Evolutionary conservation across 2,113 vertebrate genomes (phyloP), one percentile per base, ranked within the genome.

Genomic region (Procavia capensis): DNA sequence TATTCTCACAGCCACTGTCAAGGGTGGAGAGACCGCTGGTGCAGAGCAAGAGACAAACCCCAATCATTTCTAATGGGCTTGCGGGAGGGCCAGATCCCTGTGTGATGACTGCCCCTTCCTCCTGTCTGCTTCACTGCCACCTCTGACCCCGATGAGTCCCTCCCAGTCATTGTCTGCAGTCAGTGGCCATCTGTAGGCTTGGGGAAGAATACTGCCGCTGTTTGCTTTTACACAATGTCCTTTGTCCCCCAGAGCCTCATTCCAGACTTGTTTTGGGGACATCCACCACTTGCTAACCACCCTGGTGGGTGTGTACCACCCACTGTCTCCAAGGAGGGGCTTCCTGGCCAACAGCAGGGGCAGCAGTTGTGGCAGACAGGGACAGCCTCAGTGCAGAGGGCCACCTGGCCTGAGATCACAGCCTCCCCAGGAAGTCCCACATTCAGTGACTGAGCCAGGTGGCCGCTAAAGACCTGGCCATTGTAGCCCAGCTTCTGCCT

Each of bases 1-100:
- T 31, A 14, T 19, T 57, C 75, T 54, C 2, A 0, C 2, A 5
- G 3, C 50, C 61, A 16, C 2, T 0, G 0, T 27, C 29, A 0
- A 11, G 29, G 24, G 31, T 31, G 31, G 57, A 9, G 22, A 17
- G 11, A 4, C 0, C 1, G 76, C 36, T 7, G 24, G 0, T 0
- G 7, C 61, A 59, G 2, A 66, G 57, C n/a, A 31, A 45, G n/a
- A 31, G 24, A 16, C 14, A 22, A 47, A 6, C 34, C 31, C 85
- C 3, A 11, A 2, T 22, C 22, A 2, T 59, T 34, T 54, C 86
- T 88, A 39, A 31, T 3, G 20, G 39, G 25, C 50, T 27, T 4
- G 1, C 3, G 20, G 84, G 14, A 54, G 47, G 68, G 50, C 31
- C 47, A 31, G 41, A 14, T 34, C 16, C 24, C 84, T 34, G 57